Conservation (phyloP, 2,797 vertebrate genomes). For the Schizothorax lantsangensis region DNA sequence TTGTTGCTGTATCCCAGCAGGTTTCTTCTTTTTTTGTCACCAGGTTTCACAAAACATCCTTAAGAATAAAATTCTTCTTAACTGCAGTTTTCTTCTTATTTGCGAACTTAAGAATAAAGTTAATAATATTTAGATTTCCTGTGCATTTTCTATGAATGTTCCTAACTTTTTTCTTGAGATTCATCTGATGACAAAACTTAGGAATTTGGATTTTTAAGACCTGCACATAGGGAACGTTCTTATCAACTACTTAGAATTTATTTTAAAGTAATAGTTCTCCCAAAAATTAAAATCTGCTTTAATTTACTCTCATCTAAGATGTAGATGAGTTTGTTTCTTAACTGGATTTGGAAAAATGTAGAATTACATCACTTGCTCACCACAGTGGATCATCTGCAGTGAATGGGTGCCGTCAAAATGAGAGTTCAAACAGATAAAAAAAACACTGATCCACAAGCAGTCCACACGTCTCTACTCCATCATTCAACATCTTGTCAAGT, state of each 20-base stretch:
- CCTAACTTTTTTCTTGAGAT: background rate
- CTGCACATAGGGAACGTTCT: background rate
- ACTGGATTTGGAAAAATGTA: too few species aligned
- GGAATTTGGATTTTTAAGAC: background rate
- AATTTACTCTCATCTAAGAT: background rate
- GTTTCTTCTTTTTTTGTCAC: background rate
- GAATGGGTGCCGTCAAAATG: background rate
- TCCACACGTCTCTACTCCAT: background rate
- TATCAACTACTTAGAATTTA: background rate
- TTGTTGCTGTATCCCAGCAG: slow-evolving; percentile 1
- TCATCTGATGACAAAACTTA: background rate
- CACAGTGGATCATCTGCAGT: too few species aligned
- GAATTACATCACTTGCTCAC: too few species aligned
- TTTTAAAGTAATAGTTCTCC: too few species aligned
- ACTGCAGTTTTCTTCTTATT: background rate
- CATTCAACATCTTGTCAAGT: too few species aligned
- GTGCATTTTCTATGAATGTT: background rate
- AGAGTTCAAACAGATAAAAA: background rate
- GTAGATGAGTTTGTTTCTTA: background rate
- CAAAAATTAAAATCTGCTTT: too few species aligned
- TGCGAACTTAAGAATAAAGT: background rate
- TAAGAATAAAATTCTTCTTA: background rate
- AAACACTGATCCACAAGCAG: background rate
- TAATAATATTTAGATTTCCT: background rate
- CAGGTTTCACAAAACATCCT: slow-evolving; percentile 1